Percentiles rank a stretch among this genome's conserved stretches.
Evolutionary conservation across 92 coral and sea anemone species (phyloP).

Genomic region (Porites rus): DNA sequence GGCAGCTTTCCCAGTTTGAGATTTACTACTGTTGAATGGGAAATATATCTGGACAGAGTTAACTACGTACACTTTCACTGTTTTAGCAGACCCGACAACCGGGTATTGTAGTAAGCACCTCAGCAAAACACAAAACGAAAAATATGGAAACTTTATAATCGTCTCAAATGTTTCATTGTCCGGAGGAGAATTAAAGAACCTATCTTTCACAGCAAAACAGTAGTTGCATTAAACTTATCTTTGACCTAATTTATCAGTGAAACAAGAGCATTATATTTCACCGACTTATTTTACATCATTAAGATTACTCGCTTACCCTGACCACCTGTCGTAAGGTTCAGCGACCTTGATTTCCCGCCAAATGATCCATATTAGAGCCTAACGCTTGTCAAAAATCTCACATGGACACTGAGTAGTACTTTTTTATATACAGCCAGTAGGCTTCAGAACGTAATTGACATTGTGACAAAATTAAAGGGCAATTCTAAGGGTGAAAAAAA

Average conservation of each 20-base stretch:
- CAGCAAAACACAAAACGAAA: not conserved
- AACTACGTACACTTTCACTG: not conserved
- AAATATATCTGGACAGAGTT: not conserved
- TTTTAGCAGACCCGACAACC: not conserved
- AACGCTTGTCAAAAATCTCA: not conserved
- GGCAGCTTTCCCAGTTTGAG: not conserved
- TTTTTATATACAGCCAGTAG: no score
- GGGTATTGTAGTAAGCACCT: not conserved
- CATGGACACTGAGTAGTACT: no score
- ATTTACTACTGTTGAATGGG: not conserved
- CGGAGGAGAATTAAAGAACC: no score
- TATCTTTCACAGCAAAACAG: not conserved
- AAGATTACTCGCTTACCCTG: conserved; percentile 26
- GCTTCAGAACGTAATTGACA: no score
- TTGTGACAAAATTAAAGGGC: no score
- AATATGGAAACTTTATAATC: no score
- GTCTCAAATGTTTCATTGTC: no score
- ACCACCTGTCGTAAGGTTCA: conserved; percentile 44
- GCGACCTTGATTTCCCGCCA: conserved; percentile 37
- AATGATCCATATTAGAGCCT: not conserved
- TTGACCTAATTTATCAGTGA: not conserved
- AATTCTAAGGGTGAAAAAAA: not conserved
- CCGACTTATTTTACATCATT: not conserved
- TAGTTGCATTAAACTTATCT: not conserved
- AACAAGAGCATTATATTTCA: not conserved